Base-by-base conservation (phyloP, 2,113 vertebrate genomes). In the Chloropsis cyanopogon region DNA sequence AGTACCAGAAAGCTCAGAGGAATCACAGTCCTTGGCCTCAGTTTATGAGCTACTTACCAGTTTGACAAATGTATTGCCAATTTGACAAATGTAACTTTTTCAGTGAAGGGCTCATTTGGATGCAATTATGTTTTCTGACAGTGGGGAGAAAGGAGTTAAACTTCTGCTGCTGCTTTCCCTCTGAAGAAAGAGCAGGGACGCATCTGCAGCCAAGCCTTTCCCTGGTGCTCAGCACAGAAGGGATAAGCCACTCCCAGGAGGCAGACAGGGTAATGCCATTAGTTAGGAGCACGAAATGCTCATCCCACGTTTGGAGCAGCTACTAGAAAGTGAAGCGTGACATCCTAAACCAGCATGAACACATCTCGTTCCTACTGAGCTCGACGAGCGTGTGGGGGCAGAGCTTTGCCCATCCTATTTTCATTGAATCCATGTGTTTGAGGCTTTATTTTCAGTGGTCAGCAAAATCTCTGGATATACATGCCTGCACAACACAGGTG, bases 281-380 rank as follows among this genome's bases (percentile, higher is more conserved):
- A 75, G 63, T 12, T 12, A 53, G 60, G 54, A 91, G 77, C 39
- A 57, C 64, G 78, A 63, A 53, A 13, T 26, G 35, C 31, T 79
- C 46, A 39, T 72, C 44, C 49, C 9, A 0, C 8, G 11, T 37
- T 87, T 68, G 65, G 15, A 71, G 12, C 41, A 53, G 59, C 71
- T 65, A 26, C 44, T 26, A 22, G 60, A 72, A 65, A 63, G 44
- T 0, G 0, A 13, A 5, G 29, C 0, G 1, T 82, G 66, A 82
- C 18, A 42, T 33, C 57, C 65, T 57, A 57, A 86, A 44, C 26
- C 1, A 2, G 52, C 46, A 54, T 20, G n/a, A 84, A 11, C 44
- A 8, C 52, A 46, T 35, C 47, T 71, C 28, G 2, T 23, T 49
- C 82, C 75, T 29, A 14, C 47, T 14, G 65, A 78, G 49, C 59